Base-by-base conservation (phyloP, 23 tunicate species). In the Trididemnum clinides region DNA sequence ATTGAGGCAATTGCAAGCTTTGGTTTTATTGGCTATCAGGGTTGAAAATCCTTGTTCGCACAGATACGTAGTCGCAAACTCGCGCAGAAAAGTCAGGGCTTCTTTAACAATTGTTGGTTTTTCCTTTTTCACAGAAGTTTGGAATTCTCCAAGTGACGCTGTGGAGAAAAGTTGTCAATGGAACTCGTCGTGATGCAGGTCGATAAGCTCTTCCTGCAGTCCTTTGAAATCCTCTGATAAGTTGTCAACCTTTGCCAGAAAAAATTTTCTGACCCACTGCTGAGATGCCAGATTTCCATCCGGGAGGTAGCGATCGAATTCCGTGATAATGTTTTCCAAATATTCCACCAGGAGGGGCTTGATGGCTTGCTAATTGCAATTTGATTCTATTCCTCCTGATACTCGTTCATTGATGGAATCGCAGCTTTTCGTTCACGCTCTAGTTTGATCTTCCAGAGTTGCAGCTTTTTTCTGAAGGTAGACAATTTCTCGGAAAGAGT, bases 381-480 rank as follows among this genome's bases (percentile, higher is more conserved):
- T n/a, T n/a, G n/a, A n/a, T n/a, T n/a, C n/a, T n/a, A n/a, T n/a
- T n/a, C n/a, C n/a, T n/a, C n/a, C n/a, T n/a, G n/a, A n/a, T n/a
- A n/a, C n/a, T n/a, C n/a, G n/a, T n/a, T n/a, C n/a, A n/a, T n/a
- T n/a, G n/a, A n/a, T n/a, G 87, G 81, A 83, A 83, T 71, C 80
- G 34, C 64, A 26, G 81, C 87, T 49, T 64, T 71, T 33, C 69
- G 38, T 71, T 81, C 87, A 71, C 80, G 87, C 72, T 74, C 82
- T 82, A 85, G 88, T 34, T 50, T 85, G 10, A 32, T 85, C 82
- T 75, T 75, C 82, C 88, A 85, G 57, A 85, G 82, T 32, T 73
- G 82, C 50, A 85, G 54, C 84, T 79, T 85, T 85, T 85, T 71
- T 75, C 57, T 85, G 83, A 85, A 85, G 88, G 83, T 83, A 75